Base-by-base conservation (phyloP, 92 coral and sea anemone species). In the Paragorgia papillata region DNA sequence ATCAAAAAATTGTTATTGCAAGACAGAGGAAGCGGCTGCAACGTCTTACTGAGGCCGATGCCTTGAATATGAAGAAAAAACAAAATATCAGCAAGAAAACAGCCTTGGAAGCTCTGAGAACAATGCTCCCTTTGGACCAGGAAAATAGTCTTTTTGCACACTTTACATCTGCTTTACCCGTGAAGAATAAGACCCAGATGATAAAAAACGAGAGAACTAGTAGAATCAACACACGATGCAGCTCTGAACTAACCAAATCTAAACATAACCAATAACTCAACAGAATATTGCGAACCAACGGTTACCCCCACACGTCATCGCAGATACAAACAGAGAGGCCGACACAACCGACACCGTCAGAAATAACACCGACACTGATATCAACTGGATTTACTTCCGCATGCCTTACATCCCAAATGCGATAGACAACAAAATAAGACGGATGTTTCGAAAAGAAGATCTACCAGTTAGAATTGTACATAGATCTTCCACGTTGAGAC, bases 81-180 rank as follows among this genome's bases (percentile, higher is more conserved):
- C 35, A 62, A 59, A 60, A 60, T 60, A 33, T 60, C 31, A 60
- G 34, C 34, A 24, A 33, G 66, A 27, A 60, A 27, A 24, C 66
- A 60, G 66, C 66, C 3, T 30, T 25, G 32, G 68, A 27, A n/a
- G 68, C 68, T 28, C 43, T 62, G 37, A 62, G 68, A 28, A 62
- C 68, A 62, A 62, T 62, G 68, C 18, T 62, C 28, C 68, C 68
- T n/a, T n/a, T n/a, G n/a, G n/a, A n/a, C n/a, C n/a, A n/a, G n/a
- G n/a, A n/a, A n/a, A n/a, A n/a, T n/a, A n/a, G n/a, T n/a, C n/a
- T 83, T 41, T 76, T 76, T 66, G 77, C 66, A 35, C 77, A 75
- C 60, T 69, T 62, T 30, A 58, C 24, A 29, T 81, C 81, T 14
- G 85, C 85, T 12, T 27, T 73, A 30, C 80, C 85, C 19, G 30